Base-by-base conservation (phyloP, 2,888 invertebrate species). In the Entomobrya multifasciata region DNA sequence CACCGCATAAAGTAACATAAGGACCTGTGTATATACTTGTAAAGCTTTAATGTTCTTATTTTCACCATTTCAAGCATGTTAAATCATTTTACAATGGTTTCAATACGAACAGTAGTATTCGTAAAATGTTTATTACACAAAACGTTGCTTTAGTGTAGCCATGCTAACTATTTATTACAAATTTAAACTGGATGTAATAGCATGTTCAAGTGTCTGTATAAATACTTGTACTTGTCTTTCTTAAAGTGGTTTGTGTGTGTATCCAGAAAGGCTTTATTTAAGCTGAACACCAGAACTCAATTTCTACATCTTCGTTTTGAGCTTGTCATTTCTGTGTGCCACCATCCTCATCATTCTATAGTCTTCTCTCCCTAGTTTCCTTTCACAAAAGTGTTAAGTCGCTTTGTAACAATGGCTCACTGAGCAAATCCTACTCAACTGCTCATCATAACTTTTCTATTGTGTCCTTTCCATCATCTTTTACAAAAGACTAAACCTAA, bases 381-480 rank as follows among this genome's bases (percentile, higher is more conserved):
- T 13, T 11, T 1, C 67, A 41, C 67, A 44, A 20, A 65, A 77
- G 65, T 57, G 85, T 60, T 65, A 79, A 85, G 60, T 52, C 79
- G 52, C 60, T 80, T 49, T 72, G 47, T 70, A 72, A 77, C 67
- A 70, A 85, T 79, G 70, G 79, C 47, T 85, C 79, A 79, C 27
- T 72, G 70, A 44, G 36, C 72, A 85, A 79, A 85, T 78, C 85
- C 72, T 22, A 74, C 80, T 86, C 80, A 76, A 80, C 4, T 36
- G 36, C 86, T 80, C 86, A 80, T 55, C 80, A 80, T 74, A 60
- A 72, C 57, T 79, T 82, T 62, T 30, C 57, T 44, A 70, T 70
- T 70, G 70, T 70, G 20, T 52, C 15, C 72, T 25, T 30, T 15
- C 44, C 67, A 44, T 44, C 67, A 44, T 36, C 62, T 30, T 17